These are phyloP conservation scores for Drosophila kanekoi DNA, from an alignment of 2,888 invertebrate species.

Conservation along the genomic window DNA sequence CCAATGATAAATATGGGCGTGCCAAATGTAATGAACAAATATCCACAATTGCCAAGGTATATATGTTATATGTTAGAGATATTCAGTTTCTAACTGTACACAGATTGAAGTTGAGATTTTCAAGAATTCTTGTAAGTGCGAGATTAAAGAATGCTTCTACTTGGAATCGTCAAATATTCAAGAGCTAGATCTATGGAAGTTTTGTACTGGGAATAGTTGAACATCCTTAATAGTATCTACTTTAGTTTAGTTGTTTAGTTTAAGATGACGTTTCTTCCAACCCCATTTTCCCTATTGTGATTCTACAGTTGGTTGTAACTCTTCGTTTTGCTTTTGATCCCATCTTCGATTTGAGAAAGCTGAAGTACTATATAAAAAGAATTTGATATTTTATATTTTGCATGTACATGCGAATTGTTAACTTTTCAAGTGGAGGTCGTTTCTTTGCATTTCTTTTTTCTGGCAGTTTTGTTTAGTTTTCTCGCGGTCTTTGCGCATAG, in stretches of 20 bases:
- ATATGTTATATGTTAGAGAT: not conserved
- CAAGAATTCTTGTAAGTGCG: not conserved
- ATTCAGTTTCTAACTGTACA: slow-evolving; percentile 19
- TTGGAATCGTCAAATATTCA: not conserved
- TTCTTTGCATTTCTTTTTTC: slow-evolving; percentile 1
- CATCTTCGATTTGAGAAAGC: not conserved
- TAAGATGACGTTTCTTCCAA: too few relatives aligned
- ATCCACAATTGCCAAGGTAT: slow-evolving; percentile 4
- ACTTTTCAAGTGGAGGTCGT: slow-evolving; percentile 1
- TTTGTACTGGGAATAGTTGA: not conserved
- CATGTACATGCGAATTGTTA: not conserved
- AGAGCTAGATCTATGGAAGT: not conserved
- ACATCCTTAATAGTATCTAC: not conserved
- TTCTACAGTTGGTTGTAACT: too few relatives aligned
- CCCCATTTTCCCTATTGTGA: too few relatives aligned
- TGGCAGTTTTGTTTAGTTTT: slow-evolving; percentile 23
- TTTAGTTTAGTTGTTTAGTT: too few relatives aligned
- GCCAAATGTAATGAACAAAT: slow-evolving; percentile 26
- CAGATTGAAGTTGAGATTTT: not conserved
- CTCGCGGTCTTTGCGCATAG: slow-evolving; percentile 35
- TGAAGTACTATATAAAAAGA: slow-evolving; percentile 5
- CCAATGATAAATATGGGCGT: slow-evolving; percentile 32
- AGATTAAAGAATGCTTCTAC: not conserved
- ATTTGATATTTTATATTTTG: not conserved
- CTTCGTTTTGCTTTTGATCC: not conserved